phyloP scores from a whole-genome alignment of 2,113 vertebrate genomes.

The Phaetusa simplex region DNA sequence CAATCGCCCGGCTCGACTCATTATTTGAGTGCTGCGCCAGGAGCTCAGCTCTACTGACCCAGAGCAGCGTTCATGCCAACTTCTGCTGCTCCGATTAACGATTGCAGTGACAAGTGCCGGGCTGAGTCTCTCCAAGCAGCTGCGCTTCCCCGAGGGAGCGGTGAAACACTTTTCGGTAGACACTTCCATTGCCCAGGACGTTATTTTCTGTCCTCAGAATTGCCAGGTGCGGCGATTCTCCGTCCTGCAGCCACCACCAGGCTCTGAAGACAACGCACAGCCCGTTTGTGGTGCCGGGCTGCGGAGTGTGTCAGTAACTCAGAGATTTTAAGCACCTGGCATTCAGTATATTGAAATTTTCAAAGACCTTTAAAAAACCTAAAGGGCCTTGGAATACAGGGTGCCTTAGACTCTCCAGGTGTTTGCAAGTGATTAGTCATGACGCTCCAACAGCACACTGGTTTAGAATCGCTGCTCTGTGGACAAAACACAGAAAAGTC shows the following conservation, averaged over 20 bases:
- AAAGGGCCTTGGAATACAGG: background rate
- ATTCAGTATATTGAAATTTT: background rate
- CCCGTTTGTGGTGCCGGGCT: accelerated
- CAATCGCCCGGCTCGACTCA: background rate
- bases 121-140: background rate
- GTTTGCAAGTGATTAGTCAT: background rate
- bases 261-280: background rate
- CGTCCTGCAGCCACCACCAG: background rate
- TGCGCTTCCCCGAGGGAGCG: background rate
- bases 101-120: background rate
- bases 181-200: background rate
- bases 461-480: background rate
- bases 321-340: background rate
- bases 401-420: background rate
- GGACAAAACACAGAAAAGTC: background rate
- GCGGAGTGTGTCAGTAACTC: background rate
- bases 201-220: background rate
- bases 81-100: background rate
- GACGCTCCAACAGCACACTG: background rate
- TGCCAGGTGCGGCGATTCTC: background rate
- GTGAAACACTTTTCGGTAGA: background rate
- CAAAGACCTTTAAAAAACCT: background rate
- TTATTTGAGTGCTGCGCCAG: background rate
- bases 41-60: background rate
- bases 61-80: background rate